Percentiles rank a stretch among this genome's conserved stretches.
These are phyloP conservation scores for Motacilla tschutschensis DNA, from an alignment of 2,113 vertebrate genomes.

Conservation along the genomic window DNA sequence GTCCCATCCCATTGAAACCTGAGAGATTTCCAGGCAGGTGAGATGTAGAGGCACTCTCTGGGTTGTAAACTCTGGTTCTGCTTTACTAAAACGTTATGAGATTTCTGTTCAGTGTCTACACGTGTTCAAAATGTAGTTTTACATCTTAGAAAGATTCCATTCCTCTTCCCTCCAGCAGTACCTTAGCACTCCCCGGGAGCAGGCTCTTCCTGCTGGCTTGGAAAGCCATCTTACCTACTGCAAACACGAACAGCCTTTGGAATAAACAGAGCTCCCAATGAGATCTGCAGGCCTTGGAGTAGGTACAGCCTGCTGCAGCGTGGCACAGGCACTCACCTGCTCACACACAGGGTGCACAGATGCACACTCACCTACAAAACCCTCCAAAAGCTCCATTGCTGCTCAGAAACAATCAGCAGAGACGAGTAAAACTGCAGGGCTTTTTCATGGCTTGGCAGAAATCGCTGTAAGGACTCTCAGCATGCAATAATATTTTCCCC, in stretches of 20 bases:
- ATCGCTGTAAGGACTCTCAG: neutral
- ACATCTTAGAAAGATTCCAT: neutral
- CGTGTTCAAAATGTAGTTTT: neutral
- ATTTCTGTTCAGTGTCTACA: neutral
- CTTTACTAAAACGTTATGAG: fast-evolving
- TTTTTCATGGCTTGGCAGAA: constrained; percentile 21
- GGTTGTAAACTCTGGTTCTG: neutral
- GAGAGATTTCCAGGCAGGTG: neutral
- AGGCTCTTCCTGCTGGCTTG: neutral
- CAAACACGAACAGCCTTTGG: neutral
- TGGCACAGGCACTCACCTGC: fast-evolving
- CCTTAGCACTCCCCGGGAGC: neutral
- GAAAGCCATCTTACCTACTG: neutral
- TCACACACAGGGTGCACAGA: neutral
- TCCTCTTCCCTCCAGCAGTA: neutral
- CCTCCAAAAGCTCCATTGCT: neutral
- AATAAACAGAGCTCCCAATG: neutral
- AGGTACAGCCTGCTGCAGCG: neutral
- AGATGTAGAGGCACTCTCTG: neutral
- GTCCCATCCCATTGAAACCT: neutral
- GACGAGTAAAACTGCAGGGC: neutral
- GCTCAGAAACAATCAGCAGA: neutral
- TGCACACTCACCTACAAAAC: neutral
- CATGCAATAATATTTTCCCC: constrained; percentile 45
- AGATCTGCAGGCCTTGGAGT: neutral